These are phyloP conservation scores for Ispidina lecontei DNA, from an alignment of 2,797 vertebrate genomes.

Conservation along the genomic window DNA sequence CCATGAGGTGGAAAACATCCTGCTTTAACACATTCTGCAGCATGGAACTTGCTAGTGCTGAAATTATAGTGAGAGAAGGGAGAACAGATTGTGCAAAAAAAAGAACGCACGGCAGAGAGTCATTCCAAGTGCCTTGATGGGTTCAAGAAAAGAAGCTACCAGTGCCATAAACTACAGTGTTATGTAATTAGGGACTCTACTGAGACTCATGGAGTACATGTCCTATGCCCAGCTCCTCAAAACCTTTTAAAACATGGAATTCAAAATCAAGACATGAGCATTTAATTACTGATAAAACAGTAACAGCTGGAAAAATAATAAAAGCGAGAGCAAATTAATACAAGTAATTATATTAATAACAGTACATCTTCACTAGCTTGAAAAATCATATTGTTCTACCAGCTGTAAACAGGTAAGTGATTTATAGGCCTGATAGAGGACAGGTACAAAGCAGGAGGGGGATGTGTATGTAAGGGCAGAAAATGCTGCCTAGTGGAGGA, in stretches of 20 bases:
- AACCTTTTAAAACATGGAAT: neutral
- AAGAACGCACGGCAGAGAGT: neutral
- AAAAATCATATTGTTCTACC: neutral
- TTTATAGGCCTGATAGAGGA: neutral
- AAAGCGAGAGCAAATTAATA: neutral
- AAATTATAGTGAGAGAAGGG: neutral
- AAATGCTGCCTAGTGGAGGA: neutral
- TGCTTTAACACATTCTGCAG: neutral
- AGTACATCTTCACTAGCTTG: neutral
- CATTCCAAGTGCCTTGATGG: neutral
- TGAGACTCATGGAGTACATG: rapidly evolving
- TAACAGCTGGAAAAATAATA: neutral
- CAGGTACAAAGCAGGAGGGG: neutral
- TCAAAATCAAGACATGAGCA: neutral
- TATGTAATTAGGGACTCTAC: neutral
- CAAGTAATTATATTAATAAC: neutral
- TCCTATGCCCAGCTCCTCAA: neutral
- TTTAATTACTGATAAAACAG: neutral
- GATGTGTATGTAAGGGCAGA: rapidly evolving
- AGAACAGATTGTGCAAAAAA: neutral
- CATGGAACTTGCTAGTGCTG: neutral
- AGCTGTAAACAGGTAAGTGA: neutral
- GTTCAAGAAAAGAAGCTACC: neutral
- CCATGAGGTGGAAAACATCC: neutral
- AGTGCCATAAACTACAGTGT: neutral